phyloP scores from a whole-genome alignment of 2,888 invertebrate species.

The Coenonympha arcania region DNA sequence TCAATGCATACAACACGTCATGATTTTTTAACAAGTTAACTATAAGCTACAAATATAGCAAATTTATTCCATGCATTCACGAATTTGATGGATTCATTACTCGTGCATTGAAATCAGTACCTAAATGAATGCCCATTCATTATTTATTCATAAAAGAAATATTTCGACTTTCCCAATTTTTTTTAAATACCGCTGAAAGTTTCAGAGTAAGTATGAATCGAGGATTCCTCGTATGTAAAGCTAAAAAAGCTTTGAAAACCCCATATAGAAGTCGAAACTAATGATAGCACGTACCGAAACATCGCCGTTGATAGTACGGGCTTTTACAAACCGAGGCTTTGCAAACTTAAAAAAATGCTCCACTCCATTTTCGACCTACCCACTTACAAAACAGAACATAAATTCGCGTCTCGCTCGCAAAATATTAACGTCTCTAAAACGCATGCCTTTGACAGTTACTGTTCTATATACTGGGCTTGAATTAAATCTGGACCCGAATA shows the following conservation, averaged over 20 bases:
- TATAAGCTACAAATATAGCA: neutral
- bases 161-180: neutral
- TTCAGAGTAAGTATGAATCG: constrained; percentile 29
- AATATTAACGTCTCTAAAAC: constrained; percentile 28
- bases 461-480: constrained; percentile 34
- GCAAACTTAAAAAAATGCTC: constrained; percentile 16
- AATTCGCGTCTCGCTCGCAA: constrained; percentile 13
- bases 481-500: constrained; percentile 9
- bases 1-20: neutral
- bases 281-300: constrained; percentile 29
- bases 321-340: constrained; percentile 23
- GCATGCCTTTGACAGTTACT: constrained; percentile 48
- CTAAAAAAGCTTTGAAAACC: constrained; percentile 42
- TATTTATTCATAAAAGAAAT: neutral
- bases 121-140: neutral
- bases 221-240: constrained; percentile 45
- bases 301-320: constrained; percentile 21
- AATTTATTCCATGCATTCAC: neutral
- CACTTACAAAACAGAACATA: constrained; percentile 13
- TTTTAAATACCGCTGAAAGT: neutral
- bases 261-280: constrained; percentile 43
- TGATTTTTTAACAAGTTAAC: neutral
- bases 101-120: neutral
- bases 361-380: constrained; percentile 26
- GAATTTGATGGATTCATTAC: neutral